Percentiles rank a stretch among this genome's conserved stretches.
Conservation (phyloP, 2,113 vertebrate species). For the Calyptommatus sinebrachiatus region DNA sequence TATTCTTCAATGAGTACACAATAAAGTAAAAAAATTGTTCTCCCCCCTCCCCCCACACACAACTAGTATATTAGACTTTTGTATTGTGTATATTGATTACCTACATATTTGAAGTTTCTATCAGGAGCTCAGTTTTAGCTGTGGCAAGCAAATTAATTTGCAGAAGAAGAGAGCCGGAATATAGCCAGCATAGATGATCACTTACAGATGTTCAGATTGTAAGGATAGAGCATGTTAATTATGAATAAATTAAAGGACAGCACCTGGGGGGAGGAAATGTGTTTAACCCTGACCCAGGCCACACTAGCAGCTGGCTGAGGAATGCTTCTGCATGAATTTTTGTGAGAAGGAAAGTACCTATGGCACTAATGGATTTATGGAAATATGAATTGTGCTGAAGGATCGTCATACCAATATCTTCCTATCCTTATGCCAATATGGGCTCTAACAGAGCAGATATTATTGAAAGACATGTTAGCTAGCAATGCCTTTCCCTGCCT, state of each 20-base stretch:
- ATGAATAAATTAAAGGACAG: neutral
- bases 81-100: neutral
- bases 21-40: slow-evolving; percentile 15
- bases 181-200: neutral
- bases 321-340: neutral
- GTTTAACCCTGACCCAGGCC: too few species aligned
- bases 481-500: too few species aligned
- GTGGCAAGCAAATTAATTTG: slow-evolving; percentile 7
- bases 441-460: too few species aligned
- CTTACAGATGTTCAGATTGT: neutral
- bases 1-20: slow-evolving; percentile 31
- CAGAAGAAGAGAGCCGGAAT: neutral
- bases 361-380: too few species aligned
- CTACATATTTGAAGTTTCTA: neutral
- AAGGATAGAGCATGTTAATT: neutral
- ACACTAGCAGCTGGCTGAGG: too few species aligned
- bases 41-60: neutral
- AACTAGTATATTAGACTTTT: neutral
- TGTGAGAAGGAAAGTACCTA: neutral
- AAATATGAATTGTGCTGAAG: too few species aligned
- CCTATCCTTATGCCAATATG: too few species aligned
- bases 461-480: too few species aligned
- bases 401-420: too few species aligned
- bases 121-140: neutral
- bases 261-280: neutral